A percentile compares a stretch with the other conserved stretches of the same genome.
Conservation (phyloP, 1,140 invertebrate species). For the Leptonema lineaticorne region DNA sequence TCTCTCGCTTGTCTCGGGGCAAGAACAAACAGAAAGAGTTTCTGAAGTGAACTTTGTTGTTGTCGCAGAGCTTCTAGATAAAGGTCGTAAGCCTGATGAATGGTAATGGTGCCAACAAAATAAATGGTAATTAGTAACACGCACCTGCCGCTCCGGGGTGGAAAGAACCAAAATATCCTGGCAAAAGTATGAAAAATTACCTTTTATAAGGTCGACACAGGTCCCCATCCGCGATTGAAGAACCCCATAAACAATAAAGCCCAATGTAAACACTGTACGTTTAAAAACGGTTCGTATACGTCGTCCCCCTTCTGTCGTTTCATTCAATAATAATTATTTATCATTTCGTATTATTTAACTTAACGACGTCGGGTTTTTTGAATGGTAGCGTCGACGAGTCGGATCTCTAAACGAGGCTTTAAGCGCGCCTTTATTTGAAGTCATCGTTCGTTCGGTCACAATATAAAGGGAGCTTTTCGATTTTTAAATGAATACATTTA, state of each 20-base stretch:
- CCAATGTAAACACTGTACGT: background rate
- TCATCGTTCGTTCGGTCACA: no score
- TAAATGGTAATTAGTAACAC: constrained; percentile 27
- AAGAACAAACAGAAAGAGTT: constrained; percentile 27
- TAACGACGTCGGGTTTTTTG: no score
- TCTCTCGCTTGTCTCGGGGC: background rate
- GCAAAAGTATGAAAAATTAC: constrained; percentile 21
- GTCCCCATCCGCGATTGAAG: background rate
- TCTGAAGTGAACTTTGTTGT: constrained; percentile 27
- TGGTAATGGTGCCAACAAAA: constrained; percentile 20
- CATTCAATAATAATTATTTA: no score
- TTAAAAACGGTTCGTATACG: no score
- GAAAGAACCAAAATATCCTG: background rate
- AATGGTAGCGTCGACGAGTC: no score
- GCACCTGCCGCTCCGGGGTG: constrained; percentile 9
- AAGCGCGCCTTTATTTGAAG: no score
- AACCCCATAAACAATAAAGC: background rate
- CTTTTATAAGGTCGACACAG: constrained; percentile 4
- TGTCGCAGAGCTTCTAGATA: constrained; percentile 20
- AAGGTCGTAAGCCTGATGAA: constrained; percentile 26
- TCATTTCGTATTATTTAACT: no score
- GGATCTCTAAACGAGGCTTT: no score
- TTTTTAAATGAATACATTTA: no score
- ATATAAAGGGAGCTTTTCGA: no score
- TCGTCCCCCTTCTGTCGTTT: no score